Evolutionary conservation across 1,140 invertebrate species (phyloP).

Genomic region (Drosophila bocqueti): DNA sequence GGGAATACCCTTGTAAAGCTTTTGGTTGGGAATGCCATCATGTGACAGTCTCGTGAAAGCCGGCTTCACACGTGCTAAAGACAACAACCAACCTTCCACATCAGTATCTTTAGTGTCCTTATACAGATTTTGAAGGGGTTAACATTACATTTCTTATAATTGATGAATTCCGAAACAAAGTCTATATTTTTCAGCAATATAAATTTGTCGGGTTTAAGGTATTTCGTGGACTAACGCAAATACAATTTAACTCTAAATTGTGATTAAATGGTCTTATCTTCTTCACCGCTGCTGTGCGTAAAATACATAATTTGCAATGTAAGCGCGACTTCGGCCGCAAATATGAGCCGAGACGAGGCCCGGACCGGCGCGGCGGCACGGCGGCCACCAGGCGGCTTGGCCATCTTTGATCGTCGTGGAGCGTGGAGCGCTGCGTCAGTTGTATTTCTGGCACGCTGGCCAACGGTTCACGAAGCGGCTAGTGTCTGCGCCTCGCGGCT

Average conservation of each 20-base stretch:
- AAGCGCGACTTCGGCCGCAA: conserved; percentile 35
- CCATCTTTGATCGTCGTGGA: conserved; percentile 46
- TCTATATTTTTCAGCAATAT: not conserved
- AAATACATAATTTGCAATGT: conserved; percentile 55
- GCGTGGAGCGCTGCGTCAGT: conserved; percentile 51
- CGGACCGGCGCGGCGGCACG: conserved; percentile 1
- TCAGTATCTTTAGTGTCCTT: too few species aligned
- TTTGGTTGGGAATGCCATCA: not conserved
- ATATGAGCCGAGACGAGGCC: conserved; percentile 27
- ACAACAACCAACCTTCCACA: too few species aligned
- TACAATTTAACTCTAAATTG: not conserved
- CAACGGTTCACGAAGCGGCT: conserved; percentile 75
- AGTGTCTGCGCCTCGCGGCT: conserved; percentile 54
- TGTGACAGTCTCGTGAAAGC: not conserved
- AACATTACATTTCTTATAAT: not conserved
- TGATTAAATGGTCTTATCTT: not conserved
- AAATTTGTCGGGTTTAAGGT: not conserved
- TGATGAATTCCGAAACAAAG: not conserved
- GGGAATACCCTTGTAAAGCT: not conserved
- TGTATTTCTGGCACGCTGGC: conserved; percentile 75
- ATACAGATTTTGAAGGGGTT: too few species aligned
- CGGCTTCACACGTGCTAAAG: not conserved
- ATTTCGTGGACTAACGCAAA: not conserved
- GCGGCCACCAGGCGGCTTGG: conserved; percentile 25
- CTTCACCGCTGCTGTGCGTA: conserved; percentile 21